phyloP scores from a whole-genome alignment of 2,888 invertebrate genomes.

The Camptogramma bilineatum region DNA sequence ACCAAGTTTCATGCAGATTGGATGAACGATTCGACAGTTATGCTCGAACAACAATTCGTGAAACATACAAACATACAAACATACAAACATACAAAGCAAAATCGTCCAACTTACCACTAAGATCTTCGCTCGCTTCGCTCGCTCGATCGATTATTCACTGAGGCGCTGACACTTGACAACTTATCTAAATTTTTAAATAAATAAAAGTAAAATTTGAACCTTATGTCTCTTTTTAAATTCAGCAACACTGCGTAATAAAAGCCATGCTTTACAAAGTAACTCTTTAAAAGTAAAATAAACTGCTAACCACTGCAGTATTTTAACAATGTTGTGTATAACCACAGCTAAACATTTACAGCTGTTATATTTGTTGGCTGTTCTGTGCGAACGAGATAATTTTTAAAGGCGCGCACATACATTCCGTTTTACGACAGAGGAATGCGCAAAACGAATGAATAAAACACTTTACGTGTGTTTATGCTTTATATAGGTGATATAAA shows the following conservation, averaged over 20 bases:
- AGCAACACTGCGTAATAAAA: neutral
- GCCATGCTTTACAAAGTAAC: neutral
- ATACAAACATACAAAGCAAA: no score
- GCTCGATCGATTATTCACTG: no score
- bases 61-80: no score
- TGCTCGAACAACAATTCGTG: no score
- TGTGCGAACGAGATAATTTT: slow-evolving; percentile 41
- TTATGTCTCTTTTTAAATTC: neutral
- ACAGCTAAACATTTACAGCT: slow-evolving; percentile 9
- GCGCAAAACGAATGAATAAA: slow-evolving; percentile 43
- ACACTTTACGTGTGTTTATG: slow-evolving; percentile 41
- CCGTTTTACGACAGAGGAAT: slow-evolving; percentile 41
- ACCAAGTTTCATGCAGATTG: no score
- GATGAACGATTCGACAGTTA: no score
- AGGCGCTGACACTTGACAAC: neutral
- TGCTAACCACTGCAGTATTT: slow-evolving; percentile 15
- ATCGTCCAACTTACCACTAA: no score
- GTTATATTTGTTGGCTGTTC: slow-evolving; percentile 24
- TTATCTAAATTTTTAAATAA: no score
- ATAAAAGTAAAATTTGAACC: neutral
- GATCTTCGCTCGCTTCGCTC: no score
- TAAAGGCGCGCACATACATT: slow-evolving; percentile 38
- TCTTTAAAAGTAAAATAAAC: slow-evolving; percentile 13
- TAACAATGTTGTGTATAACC: slow-evolving; percentile 6
- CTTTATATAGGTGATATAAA: slow-evolving; percentile 27